Evolutionary conservation across 2,113 vertebrate genomes (phyloP), one percentile per base, ranked within the genome.

Genomic region (Aegithalos caudatus): DNA sequence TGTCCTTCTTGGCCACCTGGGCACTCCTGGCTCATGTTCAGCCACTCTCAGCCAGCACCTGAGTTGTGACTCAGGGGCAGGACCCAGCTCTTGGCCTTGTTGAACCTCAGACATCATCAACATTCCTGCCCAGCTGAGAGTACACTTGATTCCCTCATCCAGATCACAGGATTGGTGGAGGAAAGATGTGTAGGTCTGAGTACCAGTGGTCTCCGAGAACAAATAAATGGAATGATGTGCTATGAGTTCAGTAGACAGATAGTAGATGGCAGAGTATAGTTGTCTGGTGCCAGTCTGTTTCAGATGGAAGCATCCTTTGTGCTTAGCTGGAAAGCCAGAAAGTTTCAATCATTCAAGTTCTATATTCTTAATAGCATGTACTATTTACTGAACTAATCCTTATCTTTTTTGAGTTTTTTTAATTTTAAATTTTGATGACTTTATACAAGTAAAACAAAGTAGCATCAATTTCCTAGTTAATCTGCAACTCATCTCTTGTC

Each of bases 361-460:
- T 78, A 0, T 69, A 53, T n/a, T 57, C 37, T 33, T 74, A 62
- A 7, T 31, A 66, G 45, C 27, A 47, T 0, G 0, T 53, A 5
- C 12, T 78, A 4, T 45, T 82, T 73, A 35, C 21, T 94, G 66
- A 82, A 56, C 51, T 53, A 56, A 31, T 35, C 33, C 12, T 69
- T 86, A 24, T 27, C 17, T 83, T 73, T 7, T 58, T 58, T 35
- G 19, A 24, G 4, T 1, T 44, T 71, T 87, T 62, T 28, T 1
- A 4, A 19, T 72, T 89, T 83, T 60, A 54, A 77, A 64, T 56
- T 1, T 2, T n/a, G 28, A 20, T 61, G 37, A 45, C 18, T 44
- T 67, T 23, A 24, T 58, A 67, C 64, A 64, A 35, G 42, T 81
- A 76, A 57, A 83, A 57, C 17, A 10, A 24, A 60, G 8, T 28